Percentiles rank a stretch among this genome's conserved stretches.
phyloP scores from a whole-genome alignment of 2,888 invertebrate genomes.

The Stenichneumon culpator region DNA sequence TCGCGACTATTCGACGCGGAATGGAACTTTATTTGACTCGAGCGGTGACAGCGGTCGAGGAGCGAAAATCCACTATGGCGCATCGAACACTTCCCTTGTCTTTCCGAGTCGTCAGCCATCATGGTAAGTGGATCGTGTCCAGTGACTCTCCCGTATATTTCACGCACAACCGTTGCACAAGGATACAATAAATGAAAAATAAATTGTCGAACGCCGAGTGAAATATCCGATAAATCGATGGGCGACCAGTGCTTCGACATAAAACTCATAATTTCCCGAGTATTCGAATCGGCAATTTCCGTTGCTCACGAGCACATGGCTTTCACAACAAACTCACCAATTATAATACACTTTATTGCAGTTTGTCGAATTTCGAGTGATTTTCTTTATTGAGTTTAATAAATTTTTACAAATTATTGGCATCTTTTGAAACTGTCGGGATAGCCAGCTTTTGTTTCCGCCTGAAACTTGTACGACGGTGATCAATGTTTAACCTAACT shows the following conservation, averaged over 20 bases:
- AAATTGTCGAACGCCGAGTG: slow-evolving; percentile 55
- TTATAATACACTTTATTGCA: not conserved
- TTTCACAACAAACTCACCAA: slow-evolving; percentile 57
- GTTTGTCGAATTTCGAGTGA: not conserved
- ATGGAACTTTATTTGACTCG: slow-evolving; percentile 20
- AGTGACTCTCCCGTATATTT: slow-evolving; percentile 60
- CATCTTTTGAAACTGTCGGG: not conserved
- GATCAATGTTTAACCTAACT: slow-evolving; percentile 27
- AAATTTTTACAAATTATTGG: not conserved
- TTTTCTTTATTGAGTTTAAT: slow-evolving; percentile 13
- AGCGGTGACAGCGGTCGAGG: slow-evolving; percentile 10
- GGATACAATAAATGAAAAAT: not conserved
- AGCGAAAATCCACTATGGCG: slow-evolving; percentile 65
- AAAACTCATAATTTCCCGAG: slow-evolving; percentile 13
- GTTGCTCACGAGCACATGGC: slow-evolving; percentile 64
- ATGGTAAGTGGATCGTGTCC: slow-evolving; percentile 82
- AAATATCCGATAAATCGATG: slow-evolving; percentile 18
- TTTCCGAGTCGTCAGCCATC: slow-evolving; percentile 80
- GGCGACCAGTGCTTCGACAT: slow-evolving; percentile 23
- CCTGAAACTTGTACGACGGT: not conserved
- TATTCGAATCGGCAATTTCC: slow-evolving; percentile 33
- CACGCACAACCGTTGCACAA: slow-evolving; percentile 1
- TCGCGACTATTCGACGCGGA: not conserved
- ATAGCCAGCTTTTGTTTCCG: not conserved
- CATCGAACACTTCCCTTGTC: slow-evolving; percentile 78